Percentiles rank a stretch among this genome's conserved stretches.
Evolutionary conservation across 2,888 invertebrate genomes (phyloP).

Genomic region (Amorpha juglandis): DNA sequence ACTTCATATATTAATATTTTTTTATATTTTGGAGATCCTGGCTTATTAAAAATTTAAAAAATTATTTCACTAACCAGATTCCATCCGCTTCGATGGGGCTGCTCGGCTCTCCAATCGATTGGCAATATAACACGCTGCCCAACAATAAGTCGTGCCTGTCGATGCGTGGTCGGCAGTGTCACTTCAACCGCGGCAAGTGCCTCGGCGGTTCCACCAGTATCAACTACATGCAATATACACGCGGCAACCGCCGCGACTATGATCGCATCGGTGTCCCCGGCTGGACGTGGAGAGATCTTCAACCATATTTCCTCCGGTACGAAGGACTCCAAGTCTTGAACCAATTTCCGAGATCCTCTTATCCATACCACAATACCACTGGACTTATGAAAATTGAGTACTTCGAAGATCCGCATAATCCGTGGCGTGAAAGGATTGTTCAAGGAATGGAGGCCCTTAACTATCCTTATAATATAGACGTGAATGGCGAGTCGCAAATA

Average conservation of each 20-base stretch:
- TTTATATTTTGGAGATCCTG: too few relatives aligned
- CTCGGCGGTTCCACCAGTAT: constrained; percentile 70
- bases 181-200: constrained; percentile 61
- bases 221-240: constrained; percentile 68
- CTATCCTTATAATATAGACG: constrained; percentile 58
- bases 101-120: constrained; percentile 55
- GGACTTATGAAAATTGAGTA: constrained; percentile 55
- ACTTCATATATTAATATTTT: too few relatives aligned
- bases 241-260: constrained; percentile 61
- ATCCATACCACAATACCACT: constrained; percentile 59
- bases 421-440: constrained; percentile 57
- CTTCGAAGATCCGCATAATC: constrained; percentile 53
- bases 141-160: constrained; percentile 64
- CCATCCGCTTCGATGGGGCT: constrained; percentile 49
- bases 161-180: constrained; percentile 48
- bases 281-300: constrained; percentile 62
- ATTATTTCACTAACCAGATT: constrained; percentile 43
- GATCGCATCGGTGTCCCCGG: constrained; percentile 52
- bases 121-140: constrained; percentile 58
- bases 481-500: constrained; percentile 60
- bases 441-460: constrained; percentile 48
- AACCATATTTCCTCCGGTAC: constrained; percentile 62
- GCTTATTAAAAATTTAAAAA: neutral
- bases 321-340: constrained; percentile 56
- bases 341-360: constrained; percentile 53